Conservation (phyloP, 2,888 invertebrate genomes). For the Lasioglossum lativentre region DNA sequence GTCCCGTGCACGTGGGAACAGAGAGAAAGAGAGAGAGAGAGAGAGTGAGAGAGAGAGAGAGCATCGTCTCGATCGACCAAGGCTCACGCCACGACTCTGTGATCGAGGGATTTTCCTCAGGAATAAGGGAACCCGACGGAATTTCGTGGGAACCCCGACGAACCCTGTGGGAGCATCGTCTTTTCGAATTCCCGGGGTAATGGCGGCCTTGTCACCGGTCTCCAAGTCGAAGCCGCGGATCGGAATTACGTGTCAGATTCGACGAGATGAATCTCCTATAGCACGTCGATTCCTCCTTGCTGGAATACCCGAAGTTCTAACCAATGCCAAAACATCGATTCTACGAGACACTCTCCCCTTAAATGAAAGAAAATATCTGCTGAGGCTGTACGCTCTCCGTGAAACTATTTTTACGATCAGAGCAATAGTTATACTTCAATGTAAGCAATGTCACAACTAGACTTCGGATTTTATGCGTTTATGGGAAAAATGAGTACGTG, state of each 20-base stretch:
- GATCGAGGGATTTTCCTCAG: neutral
- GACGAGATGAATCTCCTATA: neutral
- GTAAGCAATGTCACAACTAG: too few species aligned
- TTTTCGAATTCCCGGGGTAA: conserved; percentile 45
- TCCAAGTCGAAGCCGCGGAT: neutral
- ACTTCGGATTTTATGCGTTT: too few species aligned
- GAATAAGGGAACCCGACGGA: neutral
- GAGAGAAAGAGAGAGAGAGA: too few species aligned
- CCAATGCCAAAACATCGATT: neutral
- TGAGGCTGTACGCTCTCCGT: too few species aligned
- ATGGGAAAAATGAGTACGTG: too few species aligned
- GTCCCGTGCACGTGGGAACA: conserved; percentile 28
- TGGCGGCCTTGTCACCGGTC: neutral
- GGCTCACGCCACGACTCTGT: neutral
- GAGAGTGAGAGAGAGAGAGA: too few species aligned
- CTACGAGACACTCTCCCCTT: neutral
- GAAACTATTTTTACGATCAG: neutral
- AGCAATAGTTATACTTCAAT: too few species aligned
- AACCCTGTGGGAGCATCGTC: neutral
- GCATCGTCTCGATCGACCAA: neutral
- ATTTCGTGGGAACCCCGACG: conserved; percentile 26
- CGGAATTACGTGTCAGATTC: neutral
- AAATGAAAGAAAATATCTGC: neutral
- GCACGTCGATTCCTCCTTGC: neutral
- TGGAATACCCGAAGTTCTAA: neutral